phyloP scores from a whole-genome alignment of 2,113 vertebrate species.

The Motacilla tschutschensis region DNA sequence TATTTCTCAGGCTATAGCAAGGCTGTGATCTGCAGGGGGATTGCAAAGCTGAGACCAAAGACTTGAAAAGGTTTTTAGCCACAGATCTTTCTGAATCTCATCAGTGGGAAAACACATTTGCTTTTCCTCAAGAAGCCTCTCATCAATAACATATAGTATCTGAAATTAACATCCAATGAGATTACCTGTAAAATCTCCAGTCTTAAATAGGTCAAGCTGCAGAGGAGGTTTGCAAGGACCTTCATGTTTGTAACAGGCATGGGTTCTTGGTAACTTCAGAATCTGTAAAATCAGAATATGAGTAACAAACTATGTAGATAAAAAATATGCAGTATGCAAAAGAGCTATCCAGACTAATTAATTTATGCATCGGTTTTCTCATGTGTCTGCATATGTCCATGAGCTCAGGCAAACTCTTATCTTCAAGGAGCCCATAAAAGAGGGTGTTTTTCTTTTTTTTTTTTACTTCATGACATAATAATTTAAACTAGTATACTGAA shows the following conservation, averaged over 20 bases:
- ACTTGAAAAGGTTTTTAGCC: neutral
- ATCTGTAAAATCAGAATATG: neutral
- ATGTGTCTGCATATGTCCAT: neutral
- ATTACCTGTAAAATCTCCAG: neutral
- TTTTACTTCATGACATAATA: neutral
- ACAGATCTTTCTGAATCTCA: neutral
- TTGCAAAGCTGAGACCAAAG: neutral
- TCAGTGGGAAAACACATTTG: neutral
- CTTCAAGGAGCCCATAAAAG: neutral
- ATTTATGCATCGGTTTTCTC: neutral
- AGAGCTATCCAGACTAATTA: neutral
- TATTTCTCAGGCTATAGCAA: neutral
- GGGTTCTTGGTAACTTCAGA: neutral
- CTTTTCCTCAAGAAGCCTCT: neutral
- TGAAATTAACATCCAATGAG: neutral
- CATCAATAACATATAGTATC: neutral
- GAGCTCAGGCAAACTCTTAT: neutral
- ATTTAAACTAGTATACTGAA: neutral
- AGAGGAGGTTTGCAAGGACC: neutral
- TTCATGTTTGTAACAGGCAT: neutral
- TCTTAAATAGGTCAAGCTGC: neutral
- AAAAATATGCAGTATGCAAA: neutral
- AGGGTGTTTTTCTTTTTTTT: accelerated
- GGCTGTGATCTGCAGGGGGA: neutral
- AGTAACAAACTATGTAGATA: neutral